Percentiles rank a stretch among this genome's conserved stretches.
phyloP scores from a whole-genome alignment of 2,797 vertebrate species.

The Danio kyathit region DNA sequence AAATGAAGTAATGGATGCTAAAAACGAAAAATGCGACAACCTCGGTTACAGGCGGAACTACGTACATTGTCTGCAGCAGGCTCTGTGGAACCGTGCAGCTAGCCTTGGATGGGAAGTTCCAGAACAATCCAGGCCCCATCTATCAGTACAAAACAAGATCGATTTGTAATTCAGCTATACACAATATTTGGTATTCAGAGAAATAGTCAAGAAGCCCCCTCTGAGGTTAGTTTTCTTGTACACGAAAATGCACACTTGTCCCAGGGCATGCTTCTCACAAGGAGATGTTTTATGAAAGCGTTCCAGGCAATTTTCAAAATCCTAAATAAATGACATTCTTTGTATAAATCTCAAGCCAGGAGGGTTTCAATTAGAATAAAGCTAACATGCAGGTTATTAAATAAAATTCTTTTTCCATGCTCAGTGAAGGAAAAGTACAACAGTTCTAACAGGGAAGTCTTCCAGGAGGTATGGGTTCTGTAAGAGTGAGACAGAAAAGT shows the following conservation, averaged over 20 bases:
- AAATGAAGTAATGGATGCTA: constrained; percentile 73
- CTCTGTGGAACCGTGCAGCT: constrained; percentile 79
- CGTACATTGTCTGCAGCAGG: constrained; percentile 83
- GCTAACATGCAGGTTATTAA: constrained; percentile 26
- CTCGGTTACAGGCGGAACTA: constrained; percentile 65
- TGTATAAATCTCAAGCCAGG: constrained; percentile 15
- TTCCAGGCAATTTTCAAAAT: constrained; percentile 16
- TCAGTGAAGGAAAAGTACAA: background rate
- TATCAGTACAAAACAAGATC: constrained; percentile 74
- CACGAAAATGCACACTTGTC: constrained; percentile 12
- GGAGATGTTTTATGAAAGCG: constrained; percentile 10
- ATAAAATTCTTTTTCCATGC: constrained; percentile 14
- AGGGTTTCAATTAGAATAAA: constrained; percentile 12
- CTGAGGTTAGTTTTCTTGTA: background rate
- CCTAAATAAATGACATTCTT: constrained; percentile 41
- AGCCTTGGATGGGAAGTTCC: constrained; percentile 80
- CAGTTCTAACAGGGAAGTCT: constrained; percentile 39
- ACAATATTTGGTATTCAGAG: constrained; percentile 34
- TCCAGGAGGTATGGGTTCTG: constrained; percentile 38
- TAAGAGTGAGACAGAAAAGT: constrained; percentile 47
- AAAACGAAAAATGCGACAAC: constrained; percentile 48
- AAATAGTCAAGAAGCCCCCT: constrained; percentile 17
- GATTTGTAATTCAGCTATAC: constrained; percentile 54
- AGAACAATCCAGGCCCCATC: constrained; percentile 83
- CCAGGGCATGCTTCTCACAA: constrained; percentile 3